A percentile compares a stretch with the other conserved stretches of the same genome.
Conservation (phyloP, 2,113 vertebrate species). For the Taxidea taxus region DNA sequence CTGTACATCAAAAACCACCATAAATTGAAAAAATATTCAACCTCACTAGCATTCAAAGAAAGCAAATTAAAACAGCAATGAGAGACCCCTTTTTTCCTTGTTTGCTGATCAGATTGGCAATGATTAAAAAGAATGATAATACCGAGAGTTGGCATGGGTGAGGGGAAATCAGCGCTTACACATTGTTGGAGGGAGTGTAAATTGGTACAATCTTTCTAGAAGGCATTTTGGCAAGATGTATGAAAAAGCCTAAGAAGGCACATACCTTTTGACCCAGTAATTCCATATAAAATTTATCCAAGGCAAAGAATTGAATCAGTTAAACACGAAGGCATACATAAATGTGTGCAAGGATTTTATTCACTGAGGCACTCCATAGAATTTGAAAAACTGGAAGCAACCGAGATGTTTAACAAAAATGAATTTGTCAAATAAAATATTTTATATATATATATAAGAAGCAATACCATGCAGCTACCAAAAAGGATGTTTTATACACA, state of each 20-base stretch:
- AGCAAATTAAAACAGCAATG: constrained; percentile 77
- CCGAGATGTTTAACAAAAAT: constrained; percentile 12
- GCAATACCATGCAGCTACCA: not conserved
- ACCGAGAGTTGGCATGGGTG: not conserved
- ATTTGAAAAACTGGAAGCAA: constrained; percentile 16
- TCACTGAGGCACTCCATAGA: not conserved
- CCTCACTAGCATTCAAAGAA: constrained; percentile 75
- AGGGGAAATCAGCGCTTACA: not conserved
- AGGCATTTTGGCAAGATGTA: constrained; percentile 59
- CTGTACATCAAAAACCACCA: constrained; percentile 77
- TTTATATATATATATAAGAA: not conserved
- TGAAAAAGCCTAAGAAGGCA: constrained; percentile 21
- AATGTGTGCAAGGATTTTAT: not conserved
- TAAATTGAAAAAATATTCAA: constrained; percentile 79
- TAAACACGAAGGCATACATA: not conserved
- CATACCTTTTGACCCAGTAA: constrained; percentile 54
- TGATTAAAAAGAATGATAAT: constrained; percentile 79
- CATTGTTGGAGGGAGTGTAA: constrained; percentile 20
- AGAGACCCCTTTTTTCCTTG: constrained; percentile 34
- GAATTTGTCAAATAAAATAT: constrained; percentile 31
- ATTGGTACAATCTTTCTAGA: constrained; percentile 58
- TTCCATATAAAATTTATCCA: constrained; percentile 15
- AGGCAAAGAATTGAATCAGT: constrained; percentile 15
- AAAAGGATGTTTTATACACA: not conserved
- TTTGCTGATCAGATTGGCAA: constrained; percentile 73